Base-by-base conservation (phyloP, 2,113 vertebrate genomes). In the Eonycteris spelaea region DNA sequence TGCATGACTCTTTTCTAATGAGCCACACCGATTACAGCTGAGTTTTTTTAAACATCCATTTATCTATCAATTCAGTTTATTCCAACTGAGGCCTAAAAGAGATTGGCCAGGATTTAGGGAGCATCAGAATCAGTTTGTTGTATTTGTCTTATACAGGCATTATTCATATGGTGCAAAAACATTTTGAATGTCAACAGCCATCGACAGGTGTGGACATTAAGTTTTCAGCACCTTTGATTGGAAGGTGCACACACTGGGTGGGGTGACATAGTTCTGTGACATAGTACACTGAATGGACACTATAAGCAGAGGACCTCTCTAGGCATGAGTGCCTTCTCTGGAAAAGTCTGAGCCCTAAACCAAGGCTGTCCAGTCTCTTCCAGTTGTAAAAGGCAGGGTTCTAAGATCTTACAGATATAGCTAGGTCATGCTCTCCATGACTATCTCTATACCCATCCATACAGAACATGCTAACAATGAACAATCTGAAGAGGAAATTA, bases 81-180 rank as follows among this genome's bases (percentile, higher is more conserved):
- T 92, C 21, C 59, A 61, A 10, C 57, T 87, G 53, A 43, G 28
- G 18, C 40, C 24, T 86, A 43, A 82, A 89, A 87, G n/a, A 85
- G 10, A 80, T 28, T 35, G 10, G 9, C 51, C 21, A 43, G n/a
- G 7, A 70, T 78, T 77, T 82, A 35, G 30, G 35, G 4, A 86
- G 7, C n/a, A 91, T 91, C 45, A 35, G 21, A 43, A 71, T 67
- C 28, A 0, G 2, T 43, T 73, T 55, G 21, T 38, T 35, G 16
- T 61, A 11, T 63, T 89, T 85, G 10, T 67, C 40, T 89, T 68
- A 48, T 6, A 10, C 12, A 61, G n/a, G 43, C 14, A 15, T 45
- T 7, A 19, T 0, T 40, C 38, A 16, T 22, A 70, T 10, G 26
- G 7, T 55, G 0, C 33, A 95, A 61, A 85, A 67, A 87, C 16